Evolutionary conservation across 1,140 invertebrate genomes (phyloP).

Genomic region (Pseudomyrmex sp.): DNA sequence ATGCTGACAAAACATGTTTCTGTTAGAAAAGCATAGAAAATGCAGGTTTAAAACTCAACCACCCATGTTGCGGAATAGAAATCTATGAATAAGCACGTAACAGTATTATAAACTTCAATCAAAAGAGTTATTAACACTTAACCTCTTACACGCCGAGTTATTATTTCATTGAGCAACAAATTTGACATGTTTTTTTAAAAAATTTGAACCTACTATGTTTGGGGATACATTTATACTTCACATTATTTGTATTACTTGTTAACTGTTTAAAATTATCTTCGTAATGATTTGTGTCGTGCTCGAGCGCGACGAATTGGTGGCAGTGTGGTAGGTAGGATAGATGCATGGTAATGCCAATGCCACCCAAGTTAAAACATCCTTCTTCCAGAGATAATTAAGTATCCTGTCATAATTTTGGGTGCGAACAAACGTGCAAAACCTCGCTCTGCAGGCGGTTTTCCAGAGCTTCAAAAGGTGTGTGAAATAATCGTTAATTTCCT

Average conservation of each 20-base stretch:
- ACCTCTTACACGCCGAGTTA: too few species aligned
- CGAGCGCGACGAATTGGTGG: slow-evolving; percentile 61
- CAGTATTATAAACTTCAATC: too few species aligned
- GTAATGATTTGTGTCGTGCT: slow-evolving; percentile 28
- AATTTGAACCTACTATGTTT: too few species aligned
- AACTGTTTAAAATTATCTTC: slow-evolving; percentile 29
- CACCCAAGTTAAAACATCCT: slow-evolving; percentile 29
- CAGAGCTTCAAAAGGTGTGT: slow-evolving; percentile 18
- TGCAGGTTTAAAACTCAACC: too few species aligned
- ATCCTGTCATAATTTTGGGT: slow-evolving; percentile 63
- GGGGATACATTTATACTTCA: slow-evolving; percentile 2
- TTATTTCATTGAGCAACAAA: too few species aligned
- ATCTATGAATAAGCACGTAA: too few species aligned
- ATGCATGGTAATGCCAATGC: slow-evolving; percentile 35
- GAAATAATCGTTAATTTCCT: slow-evolving; percentile 65
- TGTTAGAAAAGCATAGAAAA: too few species aligned
- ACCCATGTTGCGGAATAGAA: too few species aligned
- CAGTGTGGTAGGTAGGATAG: slow-evolving; percentile 70
- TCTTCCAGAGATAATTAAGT: slow-evolving; percentile 65
- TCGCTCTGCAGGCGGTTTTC: slow-evolving; percentile 54
- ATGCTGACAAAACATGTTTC: too few species aligned
- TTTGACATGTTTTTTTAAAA: too few species aligned
- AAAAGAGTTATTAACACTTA: too few species aligned
- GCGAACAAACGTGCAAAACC: slow-evolving; percentile 59
- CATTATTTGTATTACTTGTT: slow-evolving; percentile 2